Base-by-base conservation (phyloP, 2,888 invertebrate genomes). In the Scaptomyza tumidula region DNA sequence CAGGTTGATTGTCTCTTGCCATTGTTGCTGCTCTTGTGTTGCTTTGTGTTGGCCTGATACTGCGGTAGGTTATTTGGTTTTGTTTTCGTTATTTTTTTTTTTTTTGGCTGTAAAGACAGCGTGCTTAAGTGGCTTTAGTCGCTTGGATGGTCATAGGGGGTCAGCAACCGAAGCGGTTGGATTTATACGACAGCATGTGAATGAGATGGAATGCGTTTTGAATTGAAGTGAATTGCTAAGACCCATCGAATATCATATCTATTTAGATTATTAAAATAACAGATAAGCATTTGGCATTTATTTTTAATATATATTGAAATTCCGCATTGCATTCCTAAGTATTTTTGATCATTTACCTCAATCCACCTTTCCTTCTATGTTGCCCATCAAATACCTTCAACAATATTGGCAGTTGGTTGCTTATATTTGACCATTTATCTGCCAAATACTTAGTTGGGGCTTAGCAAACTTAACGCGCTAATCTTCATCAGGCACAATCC, bases 21-120 rank as follows among this genome's bases (percentile, higher is more conserved):
- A 31, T 24, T 53, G 44, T 75, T 52, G 29, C 55, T 59, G 52
- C 61, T 55, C 44, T 27, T 58, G 24, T 78, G 62, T 19, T 68
- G 60, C 29, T 64, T 27, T 7, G 6, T 70, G 48, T 45, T 67
- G 46, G 39, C 14, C 61, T 67, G 59, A 49, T 62, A 75, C 87
- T 87, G 87, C 88, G 83, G 83, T 83, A 83, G 88, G 83, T 81
- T 78, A 71, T 85, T 85, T 78, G 61, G 43, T 60, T 82, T 82
- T 55, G 56, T 59, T 35, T 55, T 57, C 16, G 10, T 60, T 49
- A 35, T 57, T 56, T 46, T 11, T 0, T 31, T 60, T 41, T 46
- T 37, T 67, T 78, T 63, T 49, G 50, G 52, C 66, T 16, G 14
- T 37, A 52, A 33, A 46, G 45, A 60, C 73, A 73, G 70, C 85